Evolutionary conservation across 35 echinoderm and acorn worm genomes (phyloP), one percentile per base, ranked within the genome.

Genomic region (Ophioderma brevispina): DNA sequence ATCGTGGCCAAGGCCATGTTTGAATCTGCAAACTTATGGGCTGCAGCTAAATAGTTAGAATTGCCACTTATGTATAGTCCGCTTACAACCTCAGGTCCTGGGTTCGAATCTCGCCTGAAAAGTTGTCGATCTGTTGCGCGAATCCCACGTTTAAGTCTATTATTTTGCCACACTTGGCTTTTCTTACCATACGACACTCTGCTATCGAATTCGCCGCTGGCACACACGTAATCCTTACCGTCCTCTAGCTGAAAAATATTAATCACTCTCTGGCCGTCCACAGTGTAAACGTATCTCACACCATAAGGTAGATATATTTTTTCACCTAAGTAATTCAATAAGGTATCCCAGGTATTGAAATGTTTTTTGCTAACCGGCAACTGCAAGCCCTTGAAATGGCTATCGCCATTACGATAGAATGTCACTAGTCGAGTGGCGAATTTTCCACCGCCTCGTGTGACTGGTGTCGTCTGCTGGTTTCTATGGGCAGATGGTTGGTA

Each of bases 361-460:
- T 92, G 92, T 42, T 81, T 79, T 25, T 83, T 77, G 76, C 91
- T 98, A 25, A 98, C 87, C 6, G 96, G 96, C 17, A 98, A 39
- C 37, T 90, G 84, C 17, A 94, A 49, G 11, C 96, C 96, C 75
- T 92, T 87, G 43, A 92, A 98, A 84, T 98, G 96, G 86, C 92
- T 98, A 79, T 98, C 96, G 10, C 96, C 96, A 86, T 98, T 98
- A 0, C 96, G 92, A 33, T 92, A 98, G 76, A 98, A 98, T 0
- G 96, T 98, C 3, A 98, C 90, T 17, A 94, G 89, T 82, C 89
- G 94, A 18, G 95, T 97, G 36, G 91, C 79, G 78, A 97, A 97
- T 49, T 84, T 93, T 0, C 91, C 87, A 32, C 80, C 77, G 10
- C 34, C 41, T 32, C 46, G 38, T 37, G 40, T 87, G 13, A 50